A percentile compares a stretch with the other conserved stretches of the same genome.
These are phyloP conservation scores for Okapia johnstoni DNA, from an alignment of 2,113 vertebrate species.

Conservation along the genomic window DNA sequence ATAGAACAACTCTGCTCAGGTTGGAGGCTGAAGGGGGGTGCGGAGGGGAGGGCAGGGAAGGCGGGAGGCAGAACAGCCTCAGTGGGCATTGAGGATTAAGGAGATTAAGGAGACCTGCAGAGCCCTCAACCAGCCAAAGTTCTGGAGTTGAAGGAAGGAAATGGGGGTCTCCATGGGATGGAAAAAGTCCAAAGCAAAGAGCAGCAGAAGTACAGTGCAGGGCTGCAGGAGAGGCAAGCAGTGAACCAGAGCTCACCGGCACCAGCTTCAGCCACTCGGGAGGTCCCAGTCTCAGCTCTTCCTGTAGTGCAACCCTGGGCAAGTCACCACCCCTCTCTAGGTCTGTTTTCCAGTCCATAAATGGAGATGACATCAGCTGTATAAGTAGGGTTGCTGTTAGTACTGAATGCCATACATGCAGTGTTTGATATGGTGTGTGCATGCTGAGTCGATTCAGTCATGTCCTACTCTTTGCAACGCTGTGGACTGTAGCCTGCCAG, in stretches of 20 bases:
- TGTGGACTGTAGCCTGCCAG: neutral
- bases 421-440: neutral
- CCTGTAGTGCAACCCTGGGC: neutral
- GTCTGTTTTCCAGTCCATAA: neutral
- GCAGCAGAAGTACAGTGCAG: neutral
- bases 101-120: neutral
- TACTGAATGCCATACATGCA: neutral
- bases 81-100: neutral
- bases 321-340: neutral
- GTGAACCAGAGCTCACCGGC: neutral
- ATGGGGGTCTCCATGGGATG: neutral
- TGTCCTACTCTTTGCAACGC: neutral
- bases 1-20: constrained; percentile 96
- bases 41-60: neutral
- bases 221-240: neutral
- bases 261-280: neutral
- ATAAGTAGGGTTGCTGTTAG: neutral
- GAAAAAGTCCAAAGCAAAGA: neutral
- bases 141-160: neutral
- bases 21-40: constrained; percentile 62
- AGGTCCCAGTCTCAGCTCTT: neutral
- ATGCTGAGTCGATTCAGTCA: neutral
- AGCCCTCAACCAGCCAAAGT: neutral
- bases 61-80: neutral
- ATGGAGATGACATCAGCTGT: neutral